Evolutionary conservation across 2,113 vertebrate species (phyloP).

Genomic region (Centropus unirufus): DNA sequence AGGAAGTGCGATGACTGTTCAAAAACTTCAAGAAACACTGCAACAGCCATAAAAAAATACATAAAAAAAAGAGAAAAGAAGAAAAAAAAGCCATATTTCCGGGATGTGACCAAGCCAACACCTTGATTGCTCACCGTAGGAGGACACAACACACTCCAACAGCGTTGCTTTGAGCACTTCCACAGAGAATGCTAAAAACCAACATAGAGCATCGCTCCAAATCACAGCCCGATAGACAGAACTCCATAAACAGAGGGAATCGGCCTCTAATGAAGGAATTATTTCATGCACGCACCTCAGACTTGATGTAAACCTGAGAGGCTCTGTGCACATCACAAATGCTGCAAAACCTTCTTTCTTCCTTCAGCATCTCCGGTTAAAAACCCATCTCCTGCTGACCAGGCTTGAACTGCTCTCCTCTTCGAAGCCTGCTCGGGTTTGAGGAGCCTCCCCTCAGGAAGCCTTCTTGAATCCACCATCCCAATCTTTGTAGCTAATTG

Average conservation of each 20-base stretch:
- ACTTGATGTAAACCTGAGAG: neutral
- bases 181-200: slow-evolving; percentile 6
- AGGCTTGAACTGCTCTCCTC: neutral
- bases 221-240: neutral
- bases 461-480: neutral
- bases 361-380: neutral
- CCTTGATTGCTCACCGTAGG: neutral
- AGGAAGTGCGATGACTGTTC: neutral
- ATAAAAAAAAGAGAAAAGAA: fast-evolving
- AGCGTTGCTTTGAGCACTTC: neutral
- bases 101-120: neutral
- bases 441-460: neutral
- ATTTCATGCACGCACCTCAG: neutral
- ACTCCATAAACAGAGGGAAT: neutral
- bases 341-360: neutral
- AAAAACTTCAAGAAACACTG: neutral
- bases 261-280: slow-evolving; percentile 1
- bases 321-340: neutral
- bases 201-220: neutral
- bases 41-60: neutral
- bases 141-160: neutral
- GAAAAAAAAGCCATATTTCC: neutral
- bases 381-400: fast-evolving
- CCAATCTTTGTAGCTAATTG: neutral
- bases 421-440: neutral